Base-by-base conservation (phyloP, 2,797 vertebrate genomes). In the Coregonus sp. region DNA sequence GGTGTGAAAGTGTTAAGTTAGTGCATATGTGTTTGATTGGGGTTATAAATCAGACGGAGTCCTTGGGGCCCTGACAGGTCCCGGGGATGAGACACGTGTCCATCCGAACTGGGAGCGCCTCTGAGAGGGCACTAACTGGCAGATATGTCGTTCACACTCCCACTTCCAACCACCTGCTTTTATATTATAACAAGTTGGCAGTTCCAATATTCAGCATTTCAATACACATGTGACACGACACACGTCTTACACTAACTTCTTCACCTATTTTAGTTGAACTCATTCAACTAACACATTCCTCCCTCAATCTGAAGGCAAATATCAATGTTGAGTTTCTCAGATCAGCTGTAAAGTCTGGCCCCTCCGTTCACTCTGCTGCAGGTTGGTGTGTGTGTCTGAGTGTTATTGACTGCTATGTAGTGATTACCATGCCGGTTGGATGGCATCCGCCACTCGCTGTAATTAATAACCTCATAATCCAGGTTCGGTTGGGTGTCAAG, bases 381-480 rank as follows among this genome's bases (percentile, higher is more conserved):
- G 86, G 88, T 91, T 75, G 79, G 85, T 77, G 77, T 63, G 59
- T 59, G 76, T 50, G 35, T 69, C 59, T 61, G 68, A 81, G 81
- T 78, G 89, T 31, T 92, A 94, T 92, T 89, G 94, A 94, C 93
- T 92, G 78, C 86, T 86, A 89, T 91, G 92, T 90, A 89, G 91
- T 94, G 93, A 95, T 95, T 95, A 94, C 92, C 92, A 94, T 92
- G 88, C 91, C 89, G 90, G 91, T 92, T 90, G 92, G 92, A 94
- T 93, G 93, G 91, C 93, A 94, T 90, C 89, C 90, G 92, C 89
- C 89, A 91, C 90, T 88, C 90, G 88, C 84, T 94, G 91, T 94
- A 95, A 94, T 95, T 94, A 95, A 95, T 95, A 95, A 93, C 92
- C 92, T 87, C 89, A 88, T 94, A 94, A 94, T 94, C 93, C 93